Evolutionary conservation across 53 echinoderm and acorn worm species (phyloP), one percentile per base, ranked within the genome.

Genomic region (Actinopyga echinites): DNA sequence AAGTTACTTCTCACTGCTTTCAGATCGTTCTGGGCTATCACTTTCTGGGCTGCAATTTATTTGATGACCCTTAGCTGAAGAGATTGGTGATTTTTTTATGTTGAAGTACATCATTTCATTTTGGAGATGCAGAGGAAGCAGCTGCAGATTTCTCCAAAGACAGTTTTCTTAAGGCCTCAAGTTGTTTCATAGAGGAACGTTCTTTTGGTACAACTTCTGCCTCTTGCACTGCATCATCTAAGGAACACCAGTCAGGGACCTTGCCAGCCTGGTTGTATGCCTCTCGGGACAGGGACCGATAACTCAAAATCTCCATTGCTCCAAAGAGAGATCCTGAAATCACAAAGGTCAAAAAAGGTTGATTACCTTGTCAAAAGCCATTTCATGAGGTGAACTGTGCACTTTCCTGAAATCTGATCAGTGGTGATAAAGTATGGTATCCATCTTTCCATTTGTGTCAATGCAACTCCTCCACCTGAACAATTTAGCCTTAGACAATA

Each of bases 241-340:
- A 77, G 6, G 94, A 92, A 53, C 94, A 99, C 99, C 99, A 99
- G 79, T 99, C 99, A 30, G 99, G 99, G 15, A 99, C 94, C 52
- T 84, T 84, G n/a, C 92, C 94, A 35, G 80, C 79, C 75, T 94
- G 89, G 55, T 92, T 87, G 83, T 90, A 99, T 23, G 92, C 92
- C 64, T 99, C 99, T 33, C 89, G 79, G 35, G 94, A 85, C 68
- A 95, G 87, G n/a, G 99, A 99, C 37, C 99, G 81, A 75, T 93
- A 94, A 57, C 90, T 90, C 22, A 99, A 86, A 34, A 99, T 92
- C 79, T 99, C 99, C 77, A 99, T 65, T 29, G 89, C 94, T 32
- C 99, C 99, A 89, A 99, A 99, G 69, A 99, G 88, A 83, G 99
- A 89, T 86, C 99, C 99, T 99, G 80, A 44, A 35, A 34, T 21